Evolutionary conservation across 2,797 vertebrate genomes (phyloP).

Genomic region (Acrocephalus scirpaceus): DNA sequence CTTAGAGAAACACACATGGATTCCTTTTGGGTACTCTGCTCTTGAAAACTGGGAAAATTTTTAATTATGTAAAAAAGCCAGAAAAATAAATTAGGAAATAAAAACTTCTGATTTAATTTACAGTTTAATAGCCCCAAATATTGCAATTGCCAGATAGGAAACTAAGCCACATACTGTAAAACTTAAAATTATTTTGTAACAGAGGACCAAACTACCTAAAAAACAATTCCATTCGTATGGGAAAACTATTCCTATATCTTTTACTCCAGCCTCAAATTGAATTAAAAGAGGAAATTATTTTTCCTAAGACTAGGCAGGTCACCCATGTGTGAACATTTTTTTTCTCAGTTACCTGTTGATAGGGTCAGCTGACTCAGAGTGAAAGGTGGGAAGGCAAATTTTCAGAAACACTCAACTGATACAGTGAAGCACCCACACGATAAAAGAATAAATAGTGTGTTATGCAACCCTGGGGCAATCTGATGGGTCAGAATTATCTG

Average conservation of each 20-base stretch:
- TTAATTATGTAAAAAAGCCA: not conserved
- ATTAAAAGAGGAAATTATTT: not conserved
- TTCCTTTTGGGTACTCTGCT: not conserved
- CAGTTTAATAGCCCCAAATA: not conserved
- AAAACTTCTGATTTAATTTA: not conserved
- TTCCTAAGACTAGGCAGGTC: not conserved
- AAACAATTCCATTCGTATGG: not conserved
- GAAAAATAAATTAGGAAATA: not conserved
- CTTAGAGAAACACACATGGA: not conserved
- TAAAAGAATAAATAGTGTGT: not conserved
- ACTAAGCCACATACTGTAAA: not conserved
- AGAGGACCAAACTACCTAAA: not conserved
- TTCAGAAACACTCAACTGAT: not conserved
- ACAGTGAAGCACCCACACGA: accelerated
- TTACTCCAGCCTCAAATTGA: not conserved
- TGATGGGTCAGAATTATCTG: not conserved
- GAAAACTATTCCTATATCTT: not conserved
- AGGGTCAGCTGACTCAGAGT: not conserved
- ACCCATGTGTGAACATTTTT: not conserved
- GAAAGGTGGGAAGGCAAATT: not conserved
- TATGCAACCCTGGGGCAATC: not conserved
- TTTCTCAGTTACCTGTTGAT: not conserved
- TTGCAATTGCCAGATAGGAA: not conserved
- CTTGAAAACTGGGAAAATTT: not conserved
- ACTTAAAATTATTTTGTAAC: not conserved